phyloP scores from a whole-genome alignment of 1,140 invertebrate species.

The Hesperophylax magnus region DNA sequence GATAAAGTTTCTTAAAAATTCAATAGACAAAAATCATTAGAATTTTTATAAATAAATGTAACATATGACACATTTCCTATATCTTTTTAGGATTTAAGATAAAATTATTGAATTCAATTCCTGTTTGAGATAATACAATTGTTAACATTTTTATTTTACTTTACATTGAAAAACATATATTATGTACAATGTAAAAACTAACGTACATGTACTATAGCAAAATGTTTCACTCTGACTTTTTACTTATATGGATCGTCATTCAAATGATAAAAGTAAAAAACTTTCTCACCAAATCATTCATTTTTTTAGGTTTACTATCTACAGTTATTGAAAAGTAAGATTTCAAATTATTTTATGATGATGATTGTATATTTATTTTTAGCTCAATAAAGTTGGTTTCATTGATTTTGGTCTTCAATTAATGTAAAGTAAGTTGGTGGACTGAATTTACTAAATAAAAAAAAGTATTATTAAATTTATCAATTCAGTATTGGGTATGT shows the following conservation, averaged over 20 bases:
- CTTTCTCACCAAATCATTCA: too few species aligned
- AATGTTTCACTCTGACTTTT: not conserved
- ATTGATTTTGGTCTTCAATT: too few species aligned
- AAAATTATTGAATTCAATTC: constrained; percentile 57
- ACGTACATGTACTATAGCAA: not conserved
- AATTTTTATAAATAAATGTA: constrained; percentile 32
- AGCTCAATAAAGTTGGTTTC: too few species aligned
- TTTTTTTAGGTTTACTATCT: too few species aligned
- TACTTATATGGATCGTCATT: too few species aligned
- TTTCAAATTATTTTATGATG: not conserved
- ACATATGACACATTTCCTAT: constrained; percentile 49
- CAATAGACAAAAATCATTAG: not conserved
- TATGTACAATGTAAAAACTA: not conserved
- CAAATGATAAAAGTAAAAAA: too few species aligned
- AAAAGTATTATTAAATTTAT: too few species aligned
- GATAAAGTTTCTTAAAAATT: constrained; percentile 19
- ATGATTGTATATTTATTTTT: not conserved
- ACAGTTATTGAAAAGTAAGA: not conserved
- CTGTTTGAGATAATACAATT: constrained; percentile 56
- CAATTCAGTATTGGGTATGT: too few species aligned
- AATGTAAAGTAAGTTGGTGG: too few species aligned
- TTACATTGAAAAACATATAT: not conserved
- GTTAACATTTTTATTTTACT: constrained; percentile 6
- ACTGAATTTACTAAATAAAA: too few species aligned
- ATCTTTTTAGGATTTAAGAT: constrained; percentile 46